Conservation (phyloP, 2,797 vertebrate species). For the Peromyscus eremicus region DNA sequence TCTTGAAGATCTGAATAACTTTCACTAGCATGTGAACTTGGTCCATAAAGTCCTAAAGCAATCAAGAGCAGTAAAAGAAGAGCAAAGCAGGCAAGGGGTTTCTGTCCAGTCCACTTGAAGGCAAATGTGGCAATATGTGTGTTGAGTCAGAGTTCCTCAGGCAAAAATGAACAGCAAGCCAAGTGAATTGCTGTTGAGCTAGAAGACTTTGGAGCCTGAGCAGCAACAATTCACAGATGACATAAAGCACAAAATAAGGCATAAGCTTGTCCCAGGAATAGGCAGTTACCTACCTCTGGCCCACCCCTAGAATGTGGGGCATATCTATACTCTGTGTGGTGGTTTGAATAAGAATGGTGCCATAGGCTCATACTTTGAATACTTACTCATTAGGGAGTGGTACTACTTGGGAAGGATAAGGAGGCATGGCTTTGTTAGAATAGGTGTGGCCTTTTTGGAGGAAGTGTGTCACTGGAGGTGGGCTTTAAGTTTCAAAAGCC, state of each 20-base stretch:
- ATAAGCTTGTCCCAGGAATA: not conserved
- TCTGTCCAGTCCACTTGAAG: not conserved
- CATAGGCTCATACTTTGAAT: not conserved
- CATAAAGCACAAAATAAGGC: not conserved
- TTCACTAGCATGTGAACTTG: not conserved
- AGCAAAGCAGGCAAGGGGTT: not conserved
- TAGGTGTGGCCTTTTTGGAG: not conserved
- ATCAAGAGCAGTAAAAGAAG: not conserved
- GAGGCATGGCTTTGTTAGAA: not conserved
- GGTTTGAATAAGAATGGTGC: too few relatives aligned
- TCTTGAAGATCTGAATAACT: not conserved
- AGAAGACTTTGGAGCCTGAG: not conserved
- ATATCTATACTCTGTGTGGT: not conserved
- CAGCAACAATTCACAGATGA: not conserved
- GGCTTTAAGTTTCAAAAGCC: not conserved
- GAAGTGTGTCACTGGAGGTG: not conserved
- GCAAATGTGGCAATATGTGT: not conserved
- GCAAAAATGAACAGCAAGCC: not conserved
- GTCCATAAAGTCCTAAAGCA: not conserved
- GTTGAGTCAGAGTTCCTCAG: not conserved
- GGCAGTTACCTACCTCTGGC: not conserved
- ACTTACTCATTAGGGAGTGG: not conserved
- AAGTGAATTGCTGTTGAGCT: not conserved
- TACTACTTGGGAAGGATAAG: too few relatives aligned
- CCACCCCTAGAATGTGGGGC: not conserved